phyloP scores from a whole-genome alignment of 2,797 vertebrate species.

The Melanotaenia nigrans region DNA sequence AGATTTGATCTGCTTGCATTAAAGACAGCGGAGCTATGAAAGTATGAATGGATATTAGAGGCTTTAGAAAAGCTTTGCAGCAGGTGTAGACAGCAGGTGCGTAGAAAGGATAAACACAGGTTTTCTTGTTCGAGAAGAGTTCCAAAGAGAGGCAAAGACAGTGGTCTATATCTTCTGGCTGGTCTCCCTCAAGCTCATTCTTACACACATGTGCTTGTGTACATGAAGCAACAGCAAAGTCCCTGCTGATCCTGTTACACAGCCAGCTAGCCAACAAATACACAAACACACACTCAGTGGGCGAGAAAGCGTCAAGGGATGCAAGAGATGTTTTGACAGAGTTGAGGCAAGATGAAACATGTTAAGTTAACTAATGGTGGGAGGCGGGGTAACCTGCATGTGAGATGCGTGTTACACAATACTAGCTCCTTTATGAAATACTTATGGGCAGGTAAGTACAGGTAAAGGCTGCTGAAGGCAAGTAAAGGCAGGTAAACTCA shows the following conservation, averaged over 20 bases:
- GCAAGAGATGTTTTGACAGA: slow-evolving; percentile 20
- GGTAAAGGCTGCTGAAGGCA: slow-evolving; percentile 39
- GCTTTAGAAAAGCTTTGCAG: slow-evolving; percentile 36
- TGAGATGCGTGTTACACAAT: slow-evolving; percentile 1
- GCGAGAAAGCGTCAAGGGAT: slow-evolving; percentile 32
- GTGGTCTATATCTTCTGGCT: slow-evolving; percentile 41
- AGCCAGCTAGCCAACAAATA: slow-evolving; percentile 22
- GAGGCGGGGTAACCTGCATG: slow-evolving; percentile 14
- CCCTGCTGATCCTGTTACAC: slow-evolving; percentile 65
- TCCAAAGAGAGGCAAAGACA: slow-evolving; percentile 25
- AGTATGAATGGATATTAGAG: slow-evolving; percentile 9
- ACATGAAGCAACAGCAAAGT: slow-evolving; percentile 45
- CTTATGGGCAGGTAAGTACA: slow-evolving; percentile 27
- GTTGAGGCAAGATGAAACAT: slow-evolving; percentile 53
- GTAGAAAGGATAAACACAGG: slow-evolving; percentile 15
- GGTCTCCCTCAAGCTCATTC: slow-evolving; percentile 9
- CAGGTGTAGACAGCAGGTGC: slow-evolving; percentile 45
- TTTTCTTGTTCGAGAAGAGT: slow-evolving; percentile 8
- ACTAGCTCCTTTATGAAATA: not conserved
- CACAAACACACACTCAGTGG: slow-evolving; percentile 19
- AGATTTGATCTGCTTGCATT: slow-evolving; percentile 20
- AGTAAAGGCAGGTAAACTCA: slow-evolving; percentile 47
- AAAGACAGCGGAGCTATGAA: slow-evolving; percentile 25
- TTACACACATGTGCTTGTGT: slow-evolving; percentile 1
- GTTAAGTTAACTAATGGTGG: slow-evolving; percentile 24